phyloP scores from a whole-genome alignment of 37 sponge, comb jelly and placozoan genomes.

The Haliclona indistincta region DNA sequence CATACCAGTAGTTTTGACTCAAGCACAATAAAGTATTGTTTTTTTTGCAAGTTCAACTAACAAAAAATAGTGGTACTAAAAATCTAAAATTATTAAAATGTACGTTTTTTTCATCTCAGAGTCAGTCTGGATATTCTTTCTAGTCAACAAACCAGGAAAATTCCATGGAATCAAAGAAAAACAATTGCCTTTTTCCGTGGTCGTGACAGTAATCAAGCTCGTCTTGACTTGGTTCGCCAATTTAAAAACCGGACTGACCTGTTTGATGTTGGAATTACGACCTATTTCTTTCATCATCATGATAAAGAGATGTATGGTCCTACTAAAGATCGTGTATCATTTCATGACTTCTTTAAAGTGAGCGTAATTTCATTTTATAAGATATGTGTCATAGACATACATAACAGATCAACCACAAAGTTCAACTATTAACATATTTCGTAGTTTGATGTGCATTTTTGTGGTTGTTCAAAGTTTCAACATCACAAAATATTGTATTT shows the following conservation, averaged over 20 bases:
- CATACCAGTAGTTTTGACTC: too few species aligned
- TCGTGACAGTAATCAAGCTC: conserved; percentile 90
- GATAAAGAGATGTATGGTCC: conserved; percentile 81
- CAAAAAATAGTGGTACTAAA: too few species aligned
- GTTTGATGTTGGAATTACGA: conserved; percentile 81
- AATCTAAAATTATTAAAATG: too few species aligned
- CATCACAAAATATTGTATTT: too few species aligned
- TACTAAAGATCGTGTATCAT: conserved; percentile 45
- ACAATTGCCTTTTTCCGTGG: conserved; percentile 94
- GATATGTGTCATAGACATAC: too few species aligned
- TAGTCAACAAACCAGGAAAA: conserved; percentile 56
- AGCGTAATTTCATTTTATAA: too few species aligned
- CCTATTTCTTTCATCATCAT: conserved; percentile 85
- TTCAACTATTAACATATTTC: too few species aligned
- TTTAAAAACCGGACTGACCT: conserved; percentile 75
- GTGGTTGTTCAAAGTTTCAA: too few species aligned
- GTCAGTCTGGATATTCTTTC: conserved; percentile 71
- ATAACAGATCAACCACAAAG: too few species aligned
- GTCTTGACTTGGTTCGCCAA: conserved; percentile 87
- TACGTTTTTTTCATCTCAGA: conserved; percentile 10
- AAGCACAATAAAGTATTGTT: too few species aligned
- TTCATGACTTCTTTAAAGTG: conserved; percentile 91
- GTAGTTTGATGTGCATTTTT: too few species aligned
- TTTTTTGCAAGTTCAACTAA: too few species aligned
- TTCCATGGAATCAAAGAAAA: conserved; percentile 80